Evolutionary conservation across 2,888 invertebrate species (phyloP), one percentile per base, ranked within the genome.

Genomic region (Lasioglossum calceatum): DNA sequence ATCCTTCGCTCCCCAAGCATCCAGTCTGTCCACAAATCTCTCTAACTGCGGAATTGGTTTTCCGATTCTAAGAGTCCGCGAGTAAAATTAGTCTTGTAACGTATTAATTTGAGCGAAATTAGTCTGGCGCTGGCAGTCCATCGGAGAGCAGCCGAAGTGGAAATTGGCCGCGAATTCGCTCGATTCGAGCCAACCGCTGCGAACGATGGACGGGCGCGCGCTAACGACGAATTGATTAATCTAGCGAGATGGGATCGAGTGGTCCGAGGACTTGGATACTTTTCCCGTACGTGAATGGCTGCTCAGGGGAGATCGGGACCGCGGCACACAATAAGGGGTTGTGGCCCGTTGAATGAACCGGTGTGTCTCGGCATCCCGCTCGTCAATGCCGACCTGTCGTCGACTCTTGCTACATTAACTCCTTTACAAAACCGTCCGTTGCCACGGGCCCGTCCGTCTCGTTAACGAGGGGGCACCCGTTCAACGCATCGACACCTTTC

Each of bases 351-450:
- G 92, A 93, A 93, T 92, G 93, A 90, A 91, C 90, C 89, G 91
- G 92, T 93, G 92, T 92, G 89, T 89, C 89, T 82, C 87, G 88
- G 84, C 89, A 90, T 89, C 77, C 79, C 89, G 87, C 80, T 90
- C 90, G 88, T 94, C 94, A 94, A 93, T 93, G 92, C 89, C 91
- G 91, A 93, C 91, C 93, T 93, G 93, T 93, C 93, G 93, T 89
- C 91, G 87, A 83, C 89, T 77, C 91, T 90, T 91, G 92, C 91
- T 87, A 92, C 93, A 93, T 93, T 92, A 92, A 92, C 92, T 93
- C 87, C 90, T 90, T 92, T 84, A 92, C 93, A 92, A 92, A 90
- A 90, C 78, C 86, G 85, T 85, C 88, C 91, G 91, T 92, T 90
- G 89, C 87, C 73, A 32, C 71, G 86, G 87, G 87, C 89, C 64